Percentiles rank a stretch among this genome's conserved stretches.
These are phyloP conservation scores for Dipodomys ordii DNA, from an alignment of 2,113 vertebrate genomes.

Conservation along the genomic window DNA sequence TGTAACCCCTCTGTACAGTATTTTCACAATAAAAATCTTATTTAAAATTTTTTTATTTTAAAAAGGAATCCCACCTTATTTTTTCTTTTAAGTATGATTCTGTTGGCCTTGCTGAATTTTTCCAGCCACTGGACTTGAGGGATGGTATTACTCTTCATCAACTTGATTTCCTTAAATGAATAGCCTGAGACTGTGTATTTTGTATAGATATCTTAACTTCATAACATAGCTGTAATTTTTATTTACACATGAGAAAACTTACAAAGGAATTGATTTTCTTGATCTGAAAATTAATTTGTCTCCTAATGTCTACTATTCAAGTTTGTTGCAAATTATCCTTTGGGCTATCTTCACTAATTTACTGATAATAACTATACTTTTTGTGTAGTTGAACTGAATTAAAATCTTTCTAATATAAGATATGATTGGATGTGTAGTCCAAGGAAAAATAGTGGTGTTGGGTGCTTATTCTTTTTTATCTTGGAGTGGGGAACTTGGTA, in stretches of 20 bases:
- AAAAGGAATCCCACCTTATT: no score
- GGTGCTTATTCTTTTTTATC: neutral
- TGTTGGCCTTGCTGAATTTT: neutral
- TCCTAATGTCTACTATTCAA: neutral
- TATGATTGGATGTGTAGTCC: neutral
- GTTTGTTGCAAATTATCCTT: neutral
- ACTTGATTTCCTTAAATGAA: neutral
- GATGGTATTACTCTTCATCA: neutral
- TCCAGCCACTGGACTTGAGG: neutral
- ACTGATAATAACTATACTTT: neutral
- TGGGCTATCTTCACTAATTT: neutral
- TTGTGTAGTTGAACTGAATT: neutral
- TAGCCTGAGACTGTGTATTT: neutral
- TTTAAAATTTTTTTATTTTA: no score
- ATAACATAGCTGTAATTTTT: neutral
- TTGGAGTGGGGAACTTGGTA: neutral
- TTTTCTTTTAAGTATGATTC: neutral
- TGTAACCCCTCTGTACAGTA: no score
- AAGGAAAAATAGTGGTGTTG: neutral
- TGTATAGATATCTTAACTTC: neutral
- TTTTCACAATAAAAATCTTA: no score
- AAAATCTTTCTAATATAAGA: neutral
- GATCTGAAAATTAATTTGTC: neutral
- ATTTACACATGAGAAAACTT: neutral
- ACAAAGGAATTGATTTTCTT: neutral